A percentile compares a stretch with the other conserved stretches of the same genome.
phyloP scores from a whole-genome alignment of 2,888 invertebrate species.

The Acrocera orbiculus region DNA sequence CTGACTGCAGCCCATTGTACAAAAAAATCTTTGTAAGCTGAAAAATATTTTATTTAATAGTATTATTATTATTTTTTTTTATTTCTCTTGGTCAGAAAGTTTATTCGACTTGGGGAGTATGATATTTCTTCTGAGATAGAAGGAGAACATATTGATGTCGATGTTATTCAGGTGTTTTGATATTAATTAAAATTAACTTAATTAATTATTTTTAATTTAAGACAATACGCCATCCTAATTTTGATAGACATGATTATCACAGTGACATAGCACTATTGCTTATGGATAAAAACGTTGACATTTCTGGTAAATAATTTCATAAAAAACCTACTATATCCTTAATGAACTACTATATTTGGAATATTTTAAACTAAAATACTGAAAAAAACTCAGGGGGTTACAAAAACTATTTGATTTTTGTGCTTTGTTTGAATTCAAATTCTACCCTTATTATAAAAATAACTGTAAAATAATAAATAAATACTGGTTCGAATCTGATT shows the following conservation, averaged over 20 bases:
- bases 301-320: constrained; percentile 37
- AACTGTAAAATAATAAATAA: neutral
- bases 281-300: constrained; percentile 37
- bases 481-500: neutral
- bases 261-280: constrained; percentile 67
- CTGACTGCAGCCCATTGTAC: constrained; percentile 40
- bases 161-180: constrained; percentile 11
- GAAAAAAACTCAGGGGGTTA: too few species aligned
- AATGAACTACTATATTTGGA: too few species aligned
- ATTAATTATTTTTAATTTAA: constrained; percentile 11
- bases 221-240: constrained; percentile 19
- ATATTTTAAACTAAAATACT: too few species aligned
- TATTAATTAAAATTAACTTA: neutral
- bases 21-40: constrained; percentile 20
- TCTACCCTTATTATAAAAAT: too few species aligned
- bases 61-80: constrained; percentile 12
- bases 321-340: too few species aligned
- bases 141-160: constrained; percentile 41
- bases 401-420: too few species aligned
- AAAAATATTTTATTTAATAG: neutral
- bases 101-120: constrained; percentile 62
- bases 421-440: too few species aligned
- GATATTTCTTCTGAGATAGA: constrained; percentile 44
- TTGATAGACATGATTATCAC: constrained; percentile 32
- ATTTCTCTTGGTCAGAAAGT: constrained; percentile 38